Conservation (phyloP, 2,797 vertebrate species). For the Petrocephalus sullivani region DNA sequence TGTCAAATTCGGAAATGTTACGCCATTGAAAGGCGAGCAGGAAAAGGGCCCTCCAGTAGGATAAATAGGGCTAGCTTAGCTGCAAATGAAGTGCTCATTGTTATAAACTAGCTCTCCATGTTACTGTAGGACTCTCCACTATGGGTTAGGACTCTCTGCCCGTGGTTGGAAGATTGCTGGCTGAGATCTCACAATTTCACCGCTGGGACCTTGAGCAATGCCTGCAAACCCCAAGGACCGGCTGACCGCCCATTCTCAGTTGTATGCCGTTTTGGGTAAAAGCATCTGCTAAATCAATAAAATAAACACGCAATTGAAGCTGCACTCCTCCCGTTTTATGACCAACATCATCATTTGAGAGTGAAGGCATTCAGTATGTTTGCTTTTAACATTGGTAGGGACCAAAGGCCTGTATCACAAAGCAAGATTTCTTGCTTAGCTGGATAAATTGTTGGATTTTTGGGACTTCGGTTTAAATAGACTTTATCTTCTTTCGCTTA, state of each 20-base stretch:
- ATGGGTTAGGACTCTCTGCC: not conserved
- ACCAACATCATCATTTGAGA: not conserved
- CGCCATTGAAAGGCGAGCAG: not conserved
- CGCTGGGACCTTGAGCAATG: not conserved
- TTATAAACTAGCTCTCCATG: not conserved
- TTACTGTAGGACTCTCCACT: too few species aligned
- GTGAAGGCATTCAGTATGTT: not conserved
- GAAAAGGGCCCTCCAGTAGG: not conserved
- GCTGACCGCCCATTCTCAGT: not conserved
- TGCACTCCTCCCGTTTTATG: not conserved
- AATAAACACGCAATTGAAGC: not conserved
- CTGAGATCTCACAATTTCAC: not conserved
- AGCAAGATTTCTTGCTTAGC: not conserved
- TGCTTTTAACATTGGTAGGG: not conserved
- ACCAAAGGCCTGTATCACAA: not conserved
- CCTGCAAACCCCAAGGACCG: not conserved
- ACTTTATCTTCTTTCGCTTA: not conserved
- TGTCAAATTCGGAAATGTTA: not conserved
- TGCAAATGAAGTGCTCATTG: not conserved
- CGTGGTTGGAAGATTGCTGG: not conserved
- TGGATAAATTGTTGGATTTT: not conserved
- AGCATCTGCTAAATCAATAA: not conserved
- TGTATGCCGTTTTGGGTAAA: not conserved
- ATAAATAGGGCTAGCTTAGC: not conserved
- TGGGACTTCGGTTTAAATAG: not conserved